Evolutionary conservation across 1,140 invertebrate species (phyloP).

Genomic region (Drosophila navojoa): DNA sequence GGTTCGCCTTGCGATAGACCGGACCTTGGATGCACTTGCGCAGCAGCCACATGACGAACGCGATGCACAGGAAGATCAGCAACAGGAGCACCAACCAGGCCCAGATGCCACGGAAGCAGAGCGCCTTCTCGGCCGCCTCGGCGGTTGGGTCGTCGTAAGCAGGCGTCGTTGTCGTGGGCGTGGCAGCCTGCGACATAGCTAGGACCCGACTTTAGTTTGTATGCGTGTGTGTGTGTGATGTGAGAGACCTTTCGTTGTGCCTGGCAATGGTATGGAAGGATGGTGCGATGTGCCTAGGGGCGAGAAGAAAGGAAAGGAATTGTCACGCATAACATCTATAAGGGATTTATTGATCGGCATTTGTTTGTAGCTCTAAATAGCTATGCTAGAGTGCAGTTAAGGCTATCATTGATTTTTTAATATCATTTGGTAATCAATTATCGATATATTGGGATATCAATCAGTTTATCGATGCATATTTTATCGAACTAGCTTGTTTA

Average conservation of each 20-base stretch:
- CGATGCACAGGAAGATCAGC: constrained; percentile 37
- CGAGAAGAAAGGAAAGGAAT: not conserved
- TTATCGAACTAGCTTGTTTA: too few relatives aligned
- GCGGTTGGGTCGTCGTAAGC: constrained; percentile 60
- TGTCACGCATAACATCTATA: not conserved
- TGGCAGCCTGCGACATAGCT: constrained; percentile 75
- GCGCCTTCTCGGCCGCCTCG: constrained; percentile 64
- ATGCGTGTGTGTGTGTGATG: not conserved
- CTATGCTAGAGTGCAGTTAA: too few relatives aligned
- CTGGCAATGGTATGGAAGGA: not conserved
- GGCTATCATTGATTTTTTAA: too few relatives aligned
- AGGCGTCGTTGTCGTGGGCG: constrained; percentile 39
- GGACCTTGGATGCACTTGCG: constrained; percentile 74
- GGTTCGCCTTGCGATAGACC: constrained; percentile 67
- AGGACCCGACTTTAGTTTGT: not conserved
- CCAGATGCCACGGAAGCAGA: constrained; percentile 77
- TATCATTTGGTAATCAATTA: too few relatives aligned
- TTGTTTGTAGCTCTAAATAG: not conserved
- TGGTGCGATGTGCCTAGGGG: not conserved
- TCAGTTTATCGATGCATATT: too few relatives aligned
- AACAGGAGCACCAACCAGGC: constrained; percentile 70
- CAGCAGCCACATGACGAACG: constrained; percentile 66
- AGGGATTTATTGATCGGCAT: not conserved
- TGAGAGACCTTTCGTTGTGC: not conserved
- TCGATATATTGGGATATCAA: too few relatives aligned